Percentiles rank a stretch among this genome's conserved stretches.
These are phyloP conservation scores for Palaemon carinicauda DNA, from an alignment of 1,140 invertebrate genomes.

Conservation along the genomic window DNA sequence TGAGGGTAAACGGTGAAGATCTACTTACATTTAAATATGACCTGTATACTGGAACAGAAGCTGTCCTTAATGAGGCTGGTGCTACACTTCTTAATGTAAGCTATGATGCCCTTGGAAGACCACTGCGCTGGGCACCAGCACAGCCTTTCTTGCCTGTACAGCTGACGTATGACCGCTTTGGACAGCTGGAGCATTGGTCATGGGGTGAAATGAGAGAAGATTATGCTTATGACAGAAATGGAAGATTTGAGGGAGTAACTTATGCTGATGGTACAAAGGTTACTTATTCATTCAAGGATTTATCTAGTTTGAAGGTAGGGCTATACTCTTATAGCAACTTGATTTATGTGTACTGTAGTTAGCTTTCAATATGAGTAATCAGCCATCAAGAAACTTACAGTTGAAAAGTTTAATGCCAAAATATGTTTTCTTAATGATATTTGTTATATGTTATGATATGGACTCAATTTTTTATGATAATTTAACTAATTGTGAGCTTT, in stretches of 20 bases:
- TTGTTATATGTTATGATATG: slow-evolving; percentile 25
- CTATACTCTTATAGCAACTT: too few species aligned
- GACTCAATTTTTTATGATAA: not conserved
- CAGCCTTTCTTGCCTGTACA: slow-evolving; percentile 72
- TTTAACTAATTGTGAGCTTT: slow-evolving; percentile 49
- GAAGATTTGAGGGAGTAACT: slow-evolving; percentile 84
- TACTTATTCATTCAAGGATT: slow-evolving; percentile 87
- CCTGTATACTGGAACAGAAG: slow-evolving; percentile 85
- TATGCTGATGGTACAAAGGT: slow-evolving; percentile 82
- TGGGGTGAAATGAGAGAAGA: slow-evolving; percentile 90
- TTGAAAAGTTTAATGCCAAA: too few species aligned
- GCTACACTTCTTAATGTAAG: slow-evolving; percentile 89
- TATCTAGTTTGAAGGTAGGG: slow-evolving; percentile 81
- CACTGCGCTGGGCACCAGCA: slow-evolving; percentile 86
- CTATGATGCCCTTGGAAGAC: slow-evolving; percentile 89
- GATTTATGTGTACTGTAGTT: too few species aligned
- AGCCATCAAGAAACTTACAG: too few species aligned
- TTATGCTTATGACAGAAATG: slow-evolving; percentile 87
- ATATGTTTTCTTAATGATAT: too few species aligned
- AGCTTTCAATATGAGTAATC: too few species aligned
- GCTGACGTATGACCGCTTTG: slow-evolving; percentile 91
- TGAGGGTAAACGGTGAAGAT: slow-evolving; percentile 90
- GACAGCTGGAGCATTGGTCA: slow-evolving; percentile 87
- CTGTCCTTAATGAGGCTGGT: slow-evolving; percentile 85
- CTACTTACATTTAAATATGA: slow-evolving; percentile 92